Conservation (phyloP, 1,140 invertebrate species). For the Bombus cullumanus region DNA sequence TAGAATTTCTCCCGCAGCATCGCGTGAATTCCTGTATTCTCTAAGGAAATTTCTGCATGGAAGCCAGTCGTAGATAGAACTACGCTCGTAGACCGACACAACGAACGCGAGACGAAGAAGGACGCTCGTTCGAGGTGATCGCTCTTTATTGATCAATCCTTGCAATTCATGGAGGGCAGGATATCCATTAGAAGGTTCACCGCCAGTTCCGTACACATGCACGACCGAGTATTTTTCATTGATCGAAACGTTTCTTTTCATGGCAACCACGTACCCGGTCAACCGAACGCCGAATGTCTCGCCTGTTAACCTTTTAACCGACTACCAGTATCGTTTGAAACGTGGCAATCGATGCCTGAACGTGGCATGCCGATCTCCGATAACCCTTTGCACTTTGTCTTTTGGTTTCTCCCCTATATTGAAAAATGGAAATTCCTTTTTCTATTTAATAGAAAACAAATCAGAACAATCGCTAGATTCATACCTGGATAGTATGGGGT, state of each 20-base stretch:
- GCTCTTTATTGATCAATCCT: constrained; percentile 47
- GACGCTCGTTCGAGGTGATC: constrained; percentile 25
- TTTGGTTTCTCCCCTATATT: background rate
- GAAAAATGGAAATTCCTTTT: too few relatives aligned
- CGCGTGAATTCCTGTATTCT: background rate
- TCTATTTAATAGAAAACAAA: too few relatives aligned
- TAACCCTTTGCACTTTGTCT: background rate
- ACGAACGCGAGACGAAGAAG: constrained; percentile 18
- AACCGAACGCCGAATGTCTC: background rate
- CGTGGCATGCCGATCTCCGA: too few relatives aligned
- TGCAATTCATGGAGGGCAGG: constrained; percentile 33
- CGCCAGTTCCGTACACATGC: background rate
- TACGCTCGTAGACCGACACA: background rate
- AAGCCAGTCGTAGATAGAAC: background rate
- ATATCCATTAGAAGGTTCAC: constrained; percentile 40
- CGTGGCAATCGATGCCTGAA: background rate
- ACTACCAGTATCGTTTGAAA: background rate
- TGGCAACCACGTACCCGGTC: background rate
- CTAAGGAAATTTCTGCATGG: background rate
- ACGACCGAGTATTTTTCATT: constrained; percentile 1
- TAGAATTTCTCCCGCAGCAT: too few relatives aligned
- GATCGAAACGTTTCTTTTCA: constrained; percentile 13
- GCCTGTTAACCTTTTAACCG: constrained; percentile 4
- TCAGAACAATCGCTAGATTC: too few relatives aligned
- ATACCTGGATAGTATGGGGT: too few relatives aligned